These are phyloP conservation scores for Leucophora obtusa DNA, from an alignment of 2,888 invertebrate species.

Conservation along the genomic window DNA sequence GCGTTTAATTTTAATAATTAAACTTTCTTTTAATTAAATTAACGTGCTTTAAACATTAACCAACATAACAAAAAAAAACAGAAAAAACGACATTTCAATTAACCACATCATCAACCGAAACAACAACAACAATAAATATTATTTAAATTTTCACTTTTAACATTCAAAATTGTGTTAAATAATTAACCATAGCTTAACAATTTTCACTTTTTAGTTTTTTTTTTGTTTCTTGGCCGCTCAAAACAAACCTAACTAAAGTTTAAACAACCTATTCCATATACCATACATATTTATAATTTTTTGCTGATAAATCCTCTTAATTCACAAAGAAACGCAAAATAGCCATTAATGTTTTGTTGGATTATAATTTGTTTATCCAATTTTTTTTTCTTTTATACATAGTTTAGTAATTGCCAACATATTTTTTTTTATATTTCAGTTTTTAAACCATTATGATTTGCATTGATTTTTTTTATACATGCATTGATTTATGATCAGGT, in stretches of 20 bases:
- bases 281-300: not conserved
- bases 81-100: constrained; percentile 2
- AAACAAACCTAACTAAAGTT: not conserved
- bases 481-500: not conserved
- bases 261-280: not conserved
- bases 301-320: not conserved
- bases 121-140: not conserved
- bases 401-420: not conserved
- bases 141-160: constrained; percentile 12
- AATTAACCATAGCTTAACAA: constrained; percentile 6
- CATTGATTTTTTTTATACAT: not conserved
- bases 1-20: constrained; percentile 1
- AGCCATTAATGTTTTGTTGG: not conserved
- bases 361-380: constrained; percentile 1
- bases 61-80: not conserved
- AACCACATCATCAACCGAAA: not conserved
- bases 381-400: not conserved
- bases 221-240: not conserved
- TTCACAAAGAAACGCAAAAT: not conserved
- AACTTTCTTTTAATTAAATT: constrained; percentile 38
- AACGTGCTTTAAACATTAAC: constrained; percentile 23
- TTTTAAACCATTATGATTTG: not conserved
- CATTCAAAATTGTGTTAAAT: constrained; percentile 11
- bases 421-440: not conserved
- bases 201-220: constrained; percentile 1